Conservation (phyloP, 64 coral and sea anemone species). For the Astreopora myriophthalma region DNA sequence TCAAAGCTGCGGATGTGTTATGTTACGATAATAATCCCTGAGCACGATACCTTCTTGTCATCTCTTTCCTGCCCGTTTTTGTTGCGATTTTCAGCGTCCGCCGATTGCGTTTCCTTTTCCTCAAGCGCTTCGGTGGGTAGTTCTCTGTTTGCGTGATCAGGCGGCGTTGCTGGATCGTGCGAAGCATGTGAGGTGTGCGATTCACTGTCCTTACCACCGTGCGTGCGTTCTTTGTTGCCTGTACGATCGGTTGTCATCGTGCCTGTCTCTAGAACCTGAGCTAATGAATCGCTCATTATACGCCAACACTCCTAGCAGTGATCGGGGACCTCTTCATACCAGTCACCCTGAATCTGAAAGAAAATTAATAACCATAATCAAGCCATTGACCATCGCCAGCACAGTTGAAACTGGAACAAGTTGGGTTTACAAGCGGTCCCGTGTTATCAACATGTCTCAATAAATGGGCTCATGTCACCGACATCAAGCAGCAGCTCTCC, state of each 20-base stretch:
- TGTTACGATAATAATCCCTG: conserved; percentile 22
- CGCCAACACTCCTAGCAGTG: conserved; percentile 31
- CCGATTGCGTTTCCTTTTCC: conserved; percentile 9
- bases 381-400: not conserved
- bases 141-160: conserved; percentile 30
- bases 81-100: conserved; percentile 37
- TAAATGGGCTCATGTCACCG: not conserved
- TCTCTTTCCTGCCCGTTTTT: conserved; percentile 48
- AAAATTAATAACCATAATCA: not conserved
- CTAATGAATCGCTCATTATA: conserved; percentile 61
- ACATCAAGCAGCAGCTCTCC: not conserved
- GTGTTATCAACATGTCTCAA: not conserved
- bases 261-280: conserved; percentile 20
- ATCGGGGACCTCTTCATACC: conserved; percentile 44
- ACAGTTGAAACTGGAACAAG: not conserved
- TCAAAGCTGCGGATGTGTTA: not conserved
- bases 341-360: conserved; percentile 45
- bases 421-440: not conserved
- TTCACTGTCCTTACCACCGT: conserved; percentile 15
- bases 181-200: conserved; percentile 15
- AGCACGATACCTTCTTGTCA: conserved; percentile 47
- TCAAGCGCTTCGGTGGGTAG: conserved; percentile 16
- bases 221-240: conserved; percentile 42
- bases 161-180: conserved; percentile 7
- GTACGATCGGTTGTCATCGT: conserved; percentile 53